These are phyloP conservation scores for Heterotilapia buettikoferi DNA, from an alignment of 2,113 vertebrate genomes.

Conservation along the genomic window DNA sequence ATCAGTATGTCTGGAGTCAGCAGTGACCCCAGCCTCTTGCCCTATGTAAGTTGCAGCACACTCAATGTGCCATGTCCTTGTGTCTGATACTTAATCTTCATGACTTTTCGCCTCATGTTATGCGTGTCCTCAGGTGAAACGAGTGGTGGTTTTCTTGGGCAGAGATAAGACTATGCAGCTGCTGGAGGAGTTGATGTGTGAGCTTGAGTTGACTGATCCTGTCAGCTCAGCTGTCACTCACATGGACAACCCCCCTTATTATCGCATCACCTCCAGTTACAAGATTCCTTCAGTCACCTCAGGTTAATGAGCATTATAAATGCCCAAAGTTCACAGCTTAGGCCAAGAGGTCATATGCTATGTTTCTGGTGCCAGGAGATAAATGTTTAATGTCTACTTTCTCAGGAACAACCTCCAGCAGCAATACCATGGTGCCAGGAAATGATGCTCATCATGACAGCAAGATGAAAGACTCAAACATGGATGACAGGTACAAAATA, in stretches of 20 bases:
- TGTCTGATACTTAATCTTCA: neutral
- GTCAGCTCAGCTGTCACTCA: slow-evolving; percentile 93
- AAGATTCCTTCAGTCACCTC: slow-evolving; percentile 98
- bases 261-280: slow-evolving; percentile 93
- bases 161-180: slow-evolving; percentile 99
- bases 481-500: slow-evolving; percentile 83
- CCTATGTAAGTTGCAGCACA: slow-evolving; percentile 82
- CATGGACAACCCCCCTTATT: slow-evolving; percentile 98
- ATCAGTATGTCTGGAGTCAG: slow-evolving; percentile 97
- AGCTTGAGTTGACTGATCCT: slow-evolving; percentile 90
- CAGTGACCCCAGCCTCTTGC: slow-evolving; percentile 96
- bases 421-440: slow-evolving; percentile 97
- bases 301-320: slow-evolving; percentile 68
- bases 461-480: slow-evolving; percentile 83
- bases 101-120: neutral
- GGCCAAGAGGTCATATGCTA: neutral
- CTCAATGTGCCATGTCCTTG: neutral
- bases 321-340: neutral
- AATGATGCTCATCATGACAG: slow-evolving; percentile 84
- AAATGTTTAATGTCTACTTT: neutral
- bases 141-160: slow-evolving; percentile 97
- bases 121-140: slow-evolving; percentile 82
- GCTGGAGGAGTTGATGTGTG: slow-evolving; percentile 91
- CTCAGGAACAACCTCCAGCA: slow-evolving; percentile 95
- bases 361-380: neutral